Conservation (phyloP, 2,797 vertebrate genomes). For the Thripadectes ignobilis region DNA sequence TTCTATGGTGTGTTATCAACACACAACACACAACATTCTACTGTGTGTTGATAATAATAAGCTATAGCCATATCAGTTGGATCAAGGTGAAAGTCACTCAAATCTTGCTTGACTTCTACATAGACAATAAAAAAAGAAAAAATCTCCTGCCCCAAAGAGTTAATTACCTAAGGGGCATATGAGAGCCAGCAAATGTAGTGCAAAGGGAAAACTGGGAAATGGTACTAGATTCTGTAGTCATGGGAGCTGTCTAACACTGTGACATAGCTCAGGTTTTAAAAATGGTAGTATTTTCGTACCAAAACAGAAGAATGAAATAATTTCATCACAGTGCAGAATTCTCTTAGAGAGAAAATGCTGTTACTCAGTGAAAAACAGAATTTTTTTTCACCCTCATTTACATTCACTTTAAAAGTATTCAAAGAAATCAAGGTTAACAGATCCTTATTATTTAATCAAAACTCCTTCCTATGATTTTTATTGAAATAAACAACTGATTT, state of each 20-base stretch:
- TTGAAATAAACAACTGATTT: slow-evolving; percentile 41
- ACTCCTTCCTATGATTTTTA: slow-evolving; percentile 7
- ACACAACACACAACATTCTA: no score
- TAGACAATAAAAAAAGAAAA: neutral
- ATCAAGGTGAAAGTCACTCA: neutral
- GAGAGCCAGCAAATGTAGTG: rapidly evolving
- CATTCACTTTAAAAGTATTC: neutral
- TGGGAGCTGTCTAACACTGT: neutral
- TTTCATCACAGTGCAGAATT: neutral
- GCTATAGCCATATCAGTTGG: rapidly evolving
- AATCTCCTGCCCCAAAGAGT: neutral
- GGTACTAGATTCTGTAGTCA: neutral
- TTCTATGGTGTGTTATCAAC: no score
- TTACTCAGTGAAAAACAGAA: neutral
- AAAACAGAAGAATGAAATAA: neutral
- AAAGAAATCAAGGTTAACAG: neutral
- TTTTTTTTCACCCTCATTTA: neutral
- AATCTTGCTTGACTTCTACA: neutral
- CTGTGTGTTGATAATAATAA: neutral
- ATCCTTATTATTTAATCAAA: slow-evolving; percentile 17
- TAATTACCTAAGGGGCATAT: neutral
- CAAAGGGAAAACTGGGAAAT: neutral
- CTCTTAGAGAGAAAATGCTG: neutral
- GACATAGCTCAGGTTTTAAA: neutral
- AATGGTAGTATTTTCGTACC: neutral